Evolutionary conservation across 2,888 invertebrate species (phyloP).

Genomic region (Drosophila siamana): DNA sequence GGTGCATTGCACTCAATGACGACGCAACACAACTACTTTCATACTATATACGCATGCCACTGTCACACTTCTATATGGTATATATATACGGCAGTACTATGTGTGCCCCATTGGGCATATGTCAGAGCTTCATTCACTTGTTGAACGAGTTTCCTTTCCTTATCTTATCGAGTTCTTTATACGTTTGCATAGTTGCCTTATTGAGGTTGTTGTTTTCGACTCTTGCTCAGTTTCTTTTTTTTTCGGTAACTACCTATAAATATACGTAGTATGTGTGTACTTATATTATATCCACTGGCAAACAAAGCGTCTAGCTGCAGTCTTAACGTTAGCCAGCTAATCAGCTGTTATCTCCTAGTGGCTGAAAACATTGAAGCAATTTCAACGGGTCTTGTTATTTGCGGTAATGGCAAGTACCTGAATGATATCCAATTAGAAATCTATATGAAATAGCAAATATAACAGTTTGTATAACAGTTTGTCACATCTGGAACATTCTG

Average conservation of each 20-base stretch:
- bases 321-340: conserved; percentile 32
- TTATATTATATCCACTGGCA: conserved; percentile 37
- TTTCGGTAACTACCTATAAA: conserved; percentile 11
- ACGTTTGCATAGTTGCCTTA: conserved; percentile 64
- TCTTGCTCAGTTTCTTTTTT: conserved; percentile 20
- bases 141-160: conserved; percentile 66
- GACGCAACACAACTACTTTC: conserved; percentile 21
- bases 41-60: conserved; percentile 7
- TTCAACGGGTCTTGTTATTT: conserved; percentile 16
- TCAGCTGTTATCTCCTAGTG: conserved; percentile 40
- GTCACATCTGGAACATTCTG: not conserved
- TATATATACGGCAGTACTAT: not conserved
- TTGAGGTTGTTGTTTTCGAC: conserved; percentile 60
- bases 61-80: not conserved
- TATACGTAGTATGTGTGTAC: conserved; percentile 1
- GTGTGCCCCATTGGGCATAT: conserved; percentile 29
- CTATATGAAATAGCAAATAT: not conserved
- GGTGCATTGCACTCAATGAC: conserved; percentile 54
- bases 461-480: conserved; percentile 5
- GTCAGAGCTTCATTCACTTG: conserved; percentile 66
- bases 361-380: conserved; percentile 13
- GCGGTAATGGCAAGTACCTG: not conserved
- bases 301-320: conserved; percentile 41
- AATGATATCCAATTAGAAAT: not conserved
- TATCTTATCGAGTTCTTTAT: conserved; percentile 69